Evolutionary conservation across 2,888 invertebrate genomes (phyloP).

Genomic region (Suillia variegata): DNA sequence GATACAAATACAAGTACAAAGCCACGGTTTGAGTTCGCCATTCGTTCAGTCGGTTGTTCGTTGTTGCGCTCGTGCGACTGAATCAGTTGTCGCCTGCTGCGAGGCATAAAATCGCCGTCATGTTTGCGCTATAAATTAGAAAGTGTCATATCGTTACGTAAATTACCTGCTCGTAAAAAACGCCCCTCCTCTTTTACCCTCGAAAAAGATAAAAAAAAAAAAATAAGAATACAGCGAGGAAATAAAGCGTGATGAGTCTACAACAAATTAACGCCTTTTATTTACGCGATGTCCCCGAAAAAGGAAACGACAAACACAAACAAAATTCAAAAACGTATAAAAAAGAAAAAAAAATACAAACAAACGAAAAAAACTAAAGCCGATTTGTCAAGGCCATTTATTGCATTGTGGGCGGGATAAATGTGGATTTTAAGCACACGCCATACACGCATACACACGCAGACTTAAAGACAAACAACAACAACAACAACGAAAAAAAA

Average conservation of each 20-base stretch:
- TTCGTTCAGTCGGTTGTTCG: too few relatives aligned
- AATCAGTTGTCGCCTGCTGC: too few relatives aligned
- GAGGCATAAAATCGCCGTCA: background rate
- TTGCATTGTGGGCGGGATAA: constrained; percentile 23
- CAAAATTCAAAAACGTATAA: background rate
- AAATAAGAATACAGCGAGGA: too few relatives aligned
- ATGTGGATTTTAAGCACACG: too few relatives aligned
- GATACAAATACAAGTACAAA: too few relatives aligned
- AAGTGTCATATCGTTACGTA: constrained; percentile 53
- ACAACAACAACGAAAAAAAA: background rate
- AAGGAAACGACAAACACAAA: too few relatives aligned
- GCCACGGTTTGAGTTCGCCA: too few relatives aligned
- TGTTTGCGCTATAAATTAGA: constrained; percentile 43
- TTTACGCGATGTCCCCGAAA: constrained; percentile 26
- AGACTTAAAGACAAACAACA: too few relatives aligned
- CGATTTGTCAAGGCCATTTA: constrained; percentile 50
- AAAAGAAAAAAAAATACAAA: constrained; percentile 23
- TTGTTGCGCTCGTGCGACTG: too few relatives aligned
- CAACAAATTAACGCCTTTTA: constrained; percentile 49
- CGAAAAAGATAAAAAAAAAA: too few relatives aligned
- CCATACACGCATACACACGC: too few relatives aligned
- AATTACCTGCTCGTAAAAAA: constrained; percentile 52
- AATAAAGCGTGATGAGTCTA: constrained; percentile 17
- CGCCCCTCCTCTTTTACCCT: too few relatives aligned
- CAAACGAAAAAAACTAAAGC: constrained; percentile 45